Evolutionary conservation across 2,113 vertebrate genomes (phyloP).

Genomic region (Nothobranchius kuhntae): DNA sequence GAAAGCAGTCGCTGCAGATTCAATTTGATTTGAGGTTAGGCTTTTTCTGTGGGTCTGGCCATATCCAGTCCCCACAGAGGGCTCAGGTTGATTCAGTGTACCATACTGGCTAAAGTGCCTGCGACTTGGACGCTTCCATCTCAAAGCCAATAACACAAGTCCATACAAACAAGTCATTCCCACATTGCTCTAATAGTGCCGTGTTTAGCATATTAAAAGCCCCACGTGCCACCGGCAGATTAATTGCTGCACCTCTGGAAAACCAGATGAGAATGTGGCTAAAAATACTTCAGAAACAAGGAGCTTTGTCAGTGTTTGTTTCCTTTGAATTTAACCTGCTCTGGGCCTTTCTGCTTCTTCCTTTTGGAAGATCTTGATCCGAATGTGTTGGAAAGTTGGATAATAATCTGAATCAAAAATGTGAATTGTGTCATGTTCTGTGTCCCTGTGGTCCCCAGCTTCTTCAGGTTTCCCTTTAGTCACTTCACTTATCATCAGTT

Average conservation of each 20-base stretch:
- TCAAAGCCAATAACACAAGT: background rate
- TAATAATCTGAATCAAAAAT: too few relatives aligned
- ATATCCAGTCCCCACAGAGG: slow-evolving; percentile 48
- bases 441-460: too few relatives aligned
- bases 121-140: slow-evolving; percentile 9
- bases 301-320: slow-evolving; percentile 4
- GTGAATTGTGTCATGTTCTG: too few relatives aligned
- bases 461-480: too few relatives aligned
- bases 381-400: background rate
- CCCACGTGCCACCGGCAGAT: slow-evolving; percentile 29
- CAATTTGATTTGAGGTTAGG: slow-evolving; percentile 58
- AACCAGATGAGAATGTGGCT: slow-evolving; percentile 40
- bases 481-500: too few relatives aligned
- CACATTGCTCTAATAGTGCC: slow-evolving; percentile 18
- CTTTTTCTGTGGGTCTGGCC: slow-evolving; percentile 47
- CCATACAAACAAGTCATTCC: background rate
- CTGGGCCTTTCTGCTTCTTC: background rate
- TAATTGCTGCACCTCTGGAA: slow-evolving; percentile 35
- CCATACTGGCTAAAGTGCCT: slow-evolving; percentile 5
- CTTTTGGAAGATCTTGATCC: background rate
- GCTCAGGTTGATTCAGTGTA: slow-evolving; percentile 41
- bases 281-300: slow-evolving; percentile 13
- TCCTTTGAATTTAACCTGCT: slow-evolving; percentile 27
- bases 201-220: slow-evolving; percentile 26
- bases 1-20: slow-evolving; percentile 59